A percentile compares a stretch with the other conserved stretches of the same genome.
These are phyloP conservation scores for Rutilus rutilus DNA, from an alignment of 2,113 vertebrate genomes.

Conservation along the genomic window DNA sequence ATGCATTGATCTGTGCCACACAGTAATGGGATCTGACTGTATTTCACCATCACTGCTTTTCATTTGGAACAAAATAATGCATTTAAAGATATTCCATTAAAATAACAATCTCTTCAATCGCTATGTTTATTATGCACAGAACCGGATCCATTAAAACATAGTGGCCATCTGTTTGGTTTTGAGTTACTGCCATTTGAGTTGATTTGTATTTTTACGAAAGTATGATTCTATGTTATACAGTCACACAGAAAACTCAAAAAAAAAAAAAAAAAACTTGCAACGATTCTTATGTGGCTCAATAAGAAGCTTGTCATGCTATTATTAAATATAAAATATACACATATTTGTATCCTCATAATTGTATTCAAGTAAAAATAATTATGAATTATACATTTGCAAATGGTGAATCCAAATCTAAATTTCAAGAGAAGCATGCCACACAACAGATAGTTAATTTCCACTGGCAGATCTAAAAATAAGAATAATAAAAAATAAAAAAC, in stretches of 20 bases:
- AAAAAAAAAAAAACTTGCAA: not conserved
- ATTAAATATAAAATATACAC: not conserved
- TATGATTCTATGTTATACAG: not conserved
- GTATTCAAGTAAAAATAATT: no score
- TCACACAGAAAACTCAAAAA: not conserved
- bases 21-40: not conserved
- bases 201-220: not conserved
- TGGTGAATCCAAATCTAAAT: no score
- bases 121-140: not conserved
- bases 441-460: no score
- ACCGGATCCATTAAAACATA: not conserved
- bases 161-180: constrained; percentile 21
- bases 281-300: not conserved
- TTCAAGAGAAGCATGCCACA: no score
- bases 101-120: not conserved
- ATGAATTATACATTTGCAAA: no score
- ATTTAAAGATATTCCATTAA: not conserved
- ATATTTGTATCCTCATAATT: no score
- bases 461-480: no score
- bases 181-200: not conserved
- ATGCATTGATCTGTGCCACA: constrained; percentile 1
- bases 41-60: not conserved
- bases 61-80: not conserved
- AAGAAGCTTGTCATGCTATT: not conserved
- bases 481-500: no score